These are phyloP conservation scores for Listronotus bonariensis DNA, from an alignment of 1,140 invertebrate genomes.

Conservation along the genomic window DNA sequence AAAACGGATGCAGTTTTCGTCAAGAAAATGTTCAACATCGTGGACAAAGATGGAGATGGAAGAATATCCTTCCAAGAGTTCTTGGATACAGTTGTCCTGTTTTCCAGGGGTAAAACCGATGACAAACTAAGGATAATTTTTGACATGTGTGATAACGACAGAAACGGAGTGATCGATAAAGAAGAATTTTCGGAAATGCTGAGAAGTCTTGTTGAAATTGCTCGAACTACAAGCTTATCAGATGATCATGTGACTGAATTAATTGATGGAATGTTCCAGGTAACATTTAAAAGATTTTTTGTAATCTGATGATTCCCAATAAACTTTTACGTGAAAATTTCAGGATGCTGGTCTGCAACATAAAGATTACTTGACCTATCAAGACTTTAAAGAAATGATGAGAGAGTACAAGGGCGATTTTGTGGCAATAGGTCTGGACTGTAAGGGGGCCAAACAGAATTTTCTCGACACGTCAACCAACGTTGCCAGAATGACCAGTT, in stretches of 20 bases:
- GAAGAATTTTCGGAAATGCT: constrained; percentile 93
- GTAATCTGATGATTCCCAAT: neutral
- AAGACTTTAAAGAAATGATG: constrained; percentile 96
- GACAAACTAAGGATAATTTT: constrained; percentile 97
- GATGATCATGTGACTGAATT: constrained; percentile 90
- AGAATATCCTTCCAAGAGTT: constrained; percentile 98
- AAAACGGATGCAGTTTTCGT: constrained; percentile 96
- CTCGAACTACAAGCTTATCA: constrained; percentile 85
- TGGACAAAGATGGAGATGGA: constrained; percentile 95
- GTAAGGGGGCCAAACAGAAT: constrained; percentile 95
- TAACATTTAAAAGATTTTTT: constrained; percentile 47
- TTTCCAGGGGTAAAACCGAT: constrained; percentile 89
- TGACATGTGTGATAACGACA: constrained; percentile 98
- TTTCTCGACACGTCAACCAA: constrained; percentile 94
- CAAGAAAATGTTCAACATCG: constrained; percentile 98
- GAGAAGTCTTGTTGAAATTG: constrained; percentile 92
- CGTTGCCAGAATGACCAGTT: constrained; percentile 91
- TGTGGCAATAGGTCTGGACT: constrained; percentile 94
- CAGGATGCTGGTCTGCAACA: constrained; percentile 87
- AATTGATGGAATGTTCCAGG: constrained; percentile 93
- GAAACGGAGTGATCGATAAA: constrained; percentile 94
- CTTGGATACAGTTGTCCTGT: constrained; percentile 91
- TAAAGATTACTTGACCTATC: constrained; percentile 91
- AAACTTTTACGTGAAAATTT: constrained; percentile 38
- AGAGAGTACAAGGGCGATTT: constrained; percentile 97